Conservation (phyloP, 2,888 invertebrate species). For the Trissoscelio sp. region DNA sequence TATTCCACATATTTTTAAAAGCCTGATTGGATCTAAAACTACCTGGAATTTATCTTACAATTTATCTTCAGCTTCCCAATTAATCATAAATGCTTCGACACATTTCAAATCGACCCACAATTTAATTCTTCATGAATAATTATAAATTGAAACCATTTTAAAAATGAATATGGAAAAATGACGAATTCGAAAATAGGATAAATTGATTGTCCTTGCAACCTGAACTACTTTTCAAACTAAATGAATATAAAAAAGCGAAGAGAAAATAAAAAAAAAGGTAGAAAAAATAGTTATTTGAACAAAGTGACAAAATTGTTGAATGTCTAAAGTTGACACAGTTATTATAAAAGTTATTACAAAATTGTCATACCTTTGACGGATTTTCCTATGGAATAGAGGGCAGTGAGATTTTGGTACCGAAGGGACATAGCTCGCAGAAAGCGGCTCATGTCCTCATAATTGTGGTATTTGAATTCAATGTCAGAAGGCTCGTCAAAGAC, state of each 20-base stretch:
- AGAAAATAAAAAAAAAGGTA: background rate
- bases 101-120: no score
- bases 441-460: slow-evolving; percentile 92
- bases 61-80: no score
- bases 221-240: background rate
- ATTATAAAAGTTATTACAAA: no score
- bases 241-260: background rate
- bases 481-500: slow-evolving; percentile 80
- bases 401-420: slow-evolving; percentile 93
- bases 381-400: slow-evolving; percentile 96
- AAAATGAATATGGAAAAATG: background rate
- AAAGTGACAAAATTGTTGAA: background rate
- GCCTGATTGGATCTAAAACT: background rate
- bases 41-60: background rate
- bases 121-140: no score
- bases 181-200: background rate
- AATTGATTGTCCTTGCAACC: background rate
- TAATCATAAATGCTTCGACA: no score
- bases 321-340: no score
- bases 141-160: no score
- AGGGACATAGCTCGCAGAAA: slow-evolving; percentile 92
- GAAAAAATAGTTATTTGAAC: background rate
- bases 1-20: background rate
- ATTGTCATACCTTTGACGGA: slow-evolving; percentile 91
- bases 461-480: slow-evolving; percentile 93